These are phyloP conservation scores for Agrochola lota DNA, from an alignment of 2,888 invertebrate species.

Conservation along the genomic window DNA sequence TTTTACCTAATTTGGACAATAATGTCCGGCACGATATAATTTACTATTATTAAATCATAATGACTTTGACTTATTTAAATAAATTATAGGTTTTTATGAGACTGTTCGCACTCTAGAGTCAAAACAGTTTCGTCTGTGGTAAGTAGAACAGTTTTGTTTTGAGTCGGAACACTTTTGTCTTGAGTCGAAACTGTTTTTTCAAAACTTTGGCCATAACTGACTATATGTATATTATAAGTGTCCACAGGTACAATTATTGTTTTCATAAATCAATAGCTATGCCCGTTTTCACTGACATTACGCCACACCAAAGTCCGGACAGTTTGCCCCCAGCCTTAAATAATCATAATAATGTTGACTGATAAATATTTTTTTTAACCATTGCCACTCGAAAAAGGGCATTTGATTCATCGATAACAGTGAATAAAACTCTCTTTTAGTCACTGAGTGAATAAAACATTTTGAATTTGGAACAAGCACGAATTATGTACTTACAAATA, in stretches of 20 bases:
- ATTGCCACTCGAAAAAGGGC: no score
- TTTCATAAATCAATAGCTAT: background rate
- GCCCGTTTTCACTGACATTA: background rate
- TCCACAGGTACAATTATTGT: background rate
- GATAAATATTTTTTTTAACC: background rate
- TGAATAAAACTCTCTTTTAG: no score
- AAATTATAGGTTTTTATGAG: constrained; percentile 14
- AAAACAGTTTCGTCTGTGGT: background rate
- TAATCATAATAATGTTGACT: constrained; percentile 6
- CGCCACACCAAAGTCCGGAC: background rate
- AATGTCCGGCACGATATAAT: constrained; percentile 56
- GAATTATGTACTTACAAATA: no score
- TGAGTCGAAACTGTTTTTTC: background rate
- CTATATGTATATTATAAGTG: background rate
- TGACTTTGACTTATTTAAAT: constrained; percentile 41
- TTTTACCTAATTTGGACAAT: constrained; percentile 68
- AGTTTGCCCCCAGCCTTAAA: background rate
- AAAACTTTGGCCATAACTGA: background rate
- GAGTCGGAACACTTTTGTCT: background rate
- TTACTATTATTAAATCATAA: constrained; percentile 50
- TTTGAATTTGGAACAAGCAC: no score
- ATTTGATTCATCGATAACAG: no score
- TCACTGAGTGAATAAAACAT: no score
- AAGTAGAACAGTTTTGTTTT: background rate
- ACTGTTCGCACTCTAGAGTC: background rate